Base-by-base conservation (phyloP, 2,797 vertebrate species). In the Eulemur coronatus region DNA sequence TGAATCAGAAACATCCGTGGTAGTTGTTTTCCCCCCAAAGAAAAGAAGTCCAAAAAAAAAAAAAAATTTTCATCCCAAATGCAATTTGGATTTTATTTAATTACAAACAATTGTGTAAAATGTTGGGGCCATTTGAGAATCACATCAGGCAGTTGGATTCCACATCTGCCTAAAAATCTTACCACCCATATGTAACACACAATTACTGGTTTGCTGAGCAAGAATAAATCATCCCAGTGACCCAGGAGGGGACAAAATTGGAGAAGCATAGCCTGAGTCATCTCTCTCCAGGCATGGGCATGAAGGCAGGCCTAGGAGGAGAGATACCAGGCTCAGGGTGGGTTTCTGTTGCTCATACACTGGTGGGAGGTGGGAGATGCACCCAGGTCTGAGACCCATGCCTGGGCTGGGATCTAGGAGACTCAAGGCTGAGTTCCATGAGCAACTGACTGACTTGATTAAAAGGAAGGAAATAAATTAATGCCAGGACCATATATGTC, bases 51-150 rank as follows among this genome's bases (percentile, higher is more conserved):
- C 28, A 69, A 67, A 67, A 67, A 20, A 69, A 67, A 73, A 96
- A 94, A 65, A n/a, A 94, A 93, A 94, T 90, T 81, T 55, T 94
- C 8, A 61, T 81, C 87, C 48, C 38, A 95, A 97, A 90, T 91
- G 61, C 22, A 96, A 84, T 63, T 96, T 87, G 59, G 59, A 94
- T 88, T 75, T 72, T 96, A 86, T 41, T 90, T 89, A 94, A 94
- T 85, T 93, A 50, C 84, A 96, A 98, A 96, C 86, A 94, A 92
- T 92, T 75, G 73, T 82, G 48, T 38, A 95, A 94, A 92, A 65
- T 55, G 15, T 76, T 96, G 67, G 73, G 80, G 18, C 81, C 78
- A 73, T 91, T 89, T 72, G 84, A 96, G 89, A 87, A 75, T 75
- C 94, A 30, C 67, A 72, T 75, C 43, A 94, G 61, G 57, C 80